A percentile compares a stretch with the other conserved stretches of the same genome.
These are phyloP conservation scores for Seira ritae DNA, from an alignment of 2,888 invertebrate species.

Conservation along the genomic window DNA sequence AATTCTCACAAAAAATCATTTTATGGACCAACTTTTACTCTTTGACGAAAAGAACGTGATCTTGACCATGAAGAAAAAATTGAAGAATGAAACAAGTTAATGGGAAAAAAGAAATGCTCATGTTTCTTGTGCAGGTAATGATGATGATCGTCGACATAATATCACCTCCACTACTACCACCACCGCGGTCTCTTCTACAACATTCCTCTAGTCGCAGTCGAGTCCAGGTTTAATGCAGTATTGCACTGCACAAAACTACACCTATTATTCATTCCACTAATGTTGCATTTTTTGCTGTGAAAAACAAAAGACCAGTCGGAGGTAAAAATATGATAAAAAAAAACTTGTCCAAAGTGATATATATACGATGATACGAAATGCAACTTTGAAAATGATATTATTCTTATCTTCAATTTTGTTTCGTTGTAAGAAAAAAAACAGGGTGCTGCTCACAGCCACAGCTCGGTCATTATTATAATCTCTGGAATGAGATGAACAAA, in stretches of 20 bases:
- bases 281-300: constrained; percentile 3
- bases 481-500: too few relatives aligned
- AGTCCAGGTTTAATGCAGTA: constrained; percentile 3
- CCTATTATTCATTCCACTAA: background rate
- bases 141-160: constrained; percentile 33
- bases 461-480: too few relatives aligned
- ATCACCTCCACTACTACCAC: background rate
- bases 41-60: constrained; percentile 48
- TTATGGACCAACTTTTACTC: constrained; percentile 53
- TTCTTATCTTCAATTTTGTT: constrained; percentile 30
- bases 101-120: constrained; percentile 46
- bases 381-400: constrained; percentile 48
- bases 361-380: background rate
- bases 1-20: constrained; percentile 46
- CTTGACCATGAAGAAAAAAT: constrained; percentile 41
- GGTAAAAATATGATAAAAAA: constrained; percentile 17
- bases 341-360: constrained; percentile 34
- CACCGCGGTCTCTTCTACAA: too few relatives aligned
- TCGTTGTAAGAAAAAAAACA: constrained; percentile 16
- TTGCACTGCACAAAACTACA: constrained; percentile 38
- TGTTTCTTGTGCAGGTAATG: constrained; percentile 36
- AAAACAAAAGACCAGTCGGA: background rate
- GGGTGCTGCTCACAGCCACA: constrained; percentile 14
- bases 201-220: background rate
- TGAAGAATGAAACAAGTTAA: constrained; percentile 55